Conservation (phyloP, 1,140 invertebrate species). For the Drosophila grimshawi region DNA sequence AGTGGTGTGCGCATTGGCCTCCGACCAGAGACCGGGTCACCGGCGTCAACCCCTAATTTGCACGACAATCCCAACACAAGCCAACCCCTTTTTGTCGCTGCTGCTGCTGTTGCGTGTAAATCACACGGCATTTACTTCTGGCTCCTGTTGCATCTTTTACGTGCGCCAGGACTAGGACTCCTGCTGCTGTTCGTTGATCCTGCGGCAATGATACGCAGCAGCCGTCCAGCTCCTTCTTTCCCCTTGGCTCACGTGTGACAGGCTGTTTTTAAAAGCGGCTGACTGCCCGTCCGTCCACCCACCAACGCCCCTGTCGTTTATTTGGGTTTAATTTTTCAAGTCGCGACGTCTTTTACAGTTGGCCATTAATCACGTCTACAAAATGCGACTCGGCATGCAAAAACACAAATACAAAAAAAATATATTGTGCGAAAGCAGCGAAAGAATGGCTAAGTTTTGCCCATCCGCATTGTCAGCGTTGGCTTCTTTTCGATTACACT, state of each 20-base stretch:
- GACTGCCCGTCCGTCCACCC: background rate
- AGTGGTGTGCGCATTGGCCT: slow-evolving; percentile 42
- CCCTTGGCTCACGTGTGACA: slow-evolving; percentile 62
- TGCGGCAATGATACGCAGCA: slow-evolving; percentile 41
- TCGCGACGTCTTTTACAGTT: slow-evolving; percentile 74
- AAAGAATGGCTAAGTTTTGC: slow-evolving; percentile 28
- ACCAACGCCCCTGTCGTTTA: slow-evolving; percentile 55
- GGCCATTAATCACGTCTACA: slow-evolving; percentile 73
- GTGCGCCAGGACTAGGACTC: slow-evolving; percentile 39
- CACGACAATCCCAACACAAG: slow-evolving; percentile 36
- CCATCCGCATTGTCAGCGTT: slow-evolving; percentile 25
- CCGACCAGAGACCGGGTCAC: slow-evolving; percentile 7
- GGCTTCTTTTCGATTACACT: slow-evolving; percentile 16
- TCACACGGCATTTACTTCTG: slow-evolving; percentile 75
- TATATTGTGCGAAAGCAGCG: slow-evolving; percentile 9
- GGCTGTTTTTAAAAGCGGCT: slow-evolving; percentile 67
- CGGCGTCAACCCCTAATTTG: slow-evolving; percentile 76
- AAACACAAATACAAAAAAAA: slow-evolving; percentile 36
- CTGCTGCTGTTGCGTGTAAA: slow-evolving; percentile 67
- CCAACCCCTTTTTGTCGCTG: slow-evolving; percentile 5
- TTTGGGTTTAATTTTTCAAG: slow-evolving; percentile 81
- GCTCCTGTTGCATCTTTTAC: slow-evolving; percentile 81
- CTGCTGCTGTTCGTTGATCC: slow-evolving; percentile 47
- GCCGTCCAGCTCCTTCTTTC: background rate
- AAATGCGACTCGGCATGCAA: slow-evolving; percentile 64